These are phyloP conservation scores for Pyrrhia umbra DNA, from an alignment of 2,888 invertebrate species.

Conservation along the genomic window DNA sequence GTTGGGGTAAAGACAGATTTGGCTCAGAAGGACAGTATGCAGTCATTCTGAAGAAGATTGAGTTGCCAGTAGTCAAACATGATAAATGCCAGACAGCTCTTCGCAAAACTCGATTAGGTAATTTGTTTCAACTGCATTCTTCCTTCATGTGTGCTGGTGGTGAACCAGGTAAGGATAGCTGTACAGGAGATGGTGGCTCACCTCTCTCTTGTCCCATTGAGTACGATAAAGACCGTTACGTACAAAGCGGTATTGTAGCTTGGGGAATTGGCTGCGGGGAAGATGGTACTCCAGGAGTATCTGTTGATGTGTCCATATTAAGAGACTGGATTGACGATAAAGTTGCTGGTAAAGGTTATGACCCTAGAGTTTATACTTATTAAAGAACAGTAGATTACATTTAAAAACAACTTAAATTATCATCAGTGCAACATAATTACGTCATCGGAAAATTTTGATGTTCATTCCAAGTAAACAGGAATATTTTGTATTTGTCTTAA, in stretches of 20 bases:
- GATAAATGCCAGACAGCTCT: slow-evolving; percentile 84
- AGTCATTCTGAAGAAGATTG: slow-evolving; percentile 92
- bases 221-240: slow-evolving; percentile 73
- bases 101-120: slow-evolving; percentile 92
- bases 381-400: no score
- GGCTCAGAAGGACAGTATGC: slow-evolving; percentile 90
- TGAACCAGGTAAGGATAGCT: slow-evolving; percentile 92
- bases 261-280: slow-evolving; percentile 95
- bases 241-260: slow-evolving; percentile 92
- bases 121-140: slow-evolving; percentile 91
- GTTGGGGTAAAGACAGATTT: slow-evolving; percentile 94
- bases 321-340: slow-evolving; percentile 93
- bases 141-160: slow-evolving; percentile 95
- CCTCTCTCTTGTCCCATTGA: slow-evolving; percentile 93
- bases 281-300: slow-evolving; percentile 92
- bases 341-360: slow-evolving; percentile 82
- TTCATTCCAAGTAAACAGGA: no score
- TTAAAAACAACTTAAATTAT: no score
- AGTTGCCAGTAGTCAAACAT: slow-evolving; percentile 92
- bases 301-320: slow-evolving; percentile 92
- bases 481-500: no score
- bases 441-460: no score
- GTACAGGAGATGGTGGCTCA: slow-evolving; percentile 94
- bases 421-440: no score
- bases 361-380: slow-evolving; percentile 73